Evolutionary conservation across 1,140 invertebrate species (phyloP), one percentile per base, ranked within the genome.

Genomic region (Babylonia areolata): DNA sequence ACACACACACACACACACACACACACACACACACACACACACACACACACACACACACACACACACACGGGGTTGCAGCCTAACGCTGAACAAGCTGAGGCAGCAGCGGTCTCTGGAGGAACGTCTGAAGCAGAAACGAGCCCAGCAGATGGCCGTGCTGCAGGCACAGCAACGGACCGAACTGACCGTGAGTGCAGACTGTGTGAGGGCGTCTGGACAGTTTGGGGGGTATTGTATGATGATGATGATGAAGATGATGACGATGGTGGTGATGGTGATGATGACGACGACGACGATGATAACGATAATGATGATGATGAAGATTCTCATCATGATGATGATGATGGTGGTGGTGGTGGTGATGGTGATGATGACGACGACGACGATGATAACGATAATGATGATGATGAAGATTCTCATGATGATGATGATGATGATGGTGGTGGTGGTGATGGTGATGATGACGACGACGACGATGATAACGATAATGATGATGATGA

Each of bases 81-180:
- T 94, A 39, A 94, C 93, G 11, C 86, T 94, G 75, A 94, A 92
- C 86, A 94, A 94, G 83, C 87, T 94, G 64, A 89, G 90, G 42
- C 93, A 94, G 88, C 91, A 92, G 79, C 88, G 91, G 58, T 91
- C 94, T 89, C 80, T 94, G 31, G 93, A 94, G 81, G 93, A 94
- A 54, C 91, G 91, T 81, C 88, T 94, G 40, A 88, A 91, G 20
- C 86, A 90, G 82, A 92, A 90, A 78, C 82, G 91, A 64, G 89
- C 91, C 58, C 83, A 85, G 39, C 90, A 93, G 83, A 89, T 94
- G 90, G 90, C 92, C 54, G 88, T 91, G 42, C 86, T 94, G 23
- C 88, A 93, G 81, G 78, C 91, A 64, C 90, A 93, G 90, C 93
- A 94, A 71, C 46, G 87, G 0, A 86, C 81, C 20, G 93, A 93